These are phyloP conservation scores for Scaeva pyrastri DNA, from an alignment of 2,888 invertebrate genomes.

Conservation along the genomic window DNA sequence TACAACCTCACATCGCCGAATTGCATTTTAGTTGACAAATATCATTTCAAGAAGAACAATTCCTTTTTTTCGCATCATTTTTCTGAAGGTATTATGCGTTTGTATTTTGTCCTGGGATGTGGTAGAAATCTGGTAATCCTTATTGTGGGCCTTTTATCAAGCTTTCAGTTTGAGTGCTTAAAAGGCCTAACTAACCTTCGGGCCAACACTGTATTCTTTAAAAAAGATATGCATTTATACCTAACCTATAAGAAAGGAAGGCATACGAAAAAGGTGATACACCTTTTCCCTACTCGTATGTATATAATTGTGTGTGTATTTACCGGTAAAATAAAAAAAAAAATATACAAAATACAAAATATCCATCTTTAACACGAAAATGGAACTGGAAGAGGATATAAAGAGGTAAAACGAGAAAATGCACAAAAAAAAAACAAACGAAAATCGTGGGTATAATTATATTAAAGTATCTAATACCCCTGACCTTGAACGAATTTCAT, in stretches of 20 bases:
- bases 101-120: too few species aligned
- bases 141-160: too few species aligned
- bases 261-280: conserved; percentile 16
- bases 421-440: conserved; percentile 25
- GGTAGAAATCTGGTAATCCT: too few species aligned
- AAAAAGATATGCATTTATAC: not conserved
- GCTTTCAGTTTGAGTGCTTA: not conserved
- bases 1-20: too few species aligned
- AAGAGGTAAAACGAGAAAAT: conserved; percentile 26
- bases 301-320: not conserved
- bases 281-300: not conserved
- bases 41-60: too few species aligned
- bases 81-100: too few species aligned
- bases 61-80: too few species aligned
- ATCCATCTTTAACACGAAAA: conserved; percentile 10
- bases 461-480: conserved; percentile 73
- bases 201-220: not conserved
- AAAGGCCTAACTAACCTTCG: not conserved
- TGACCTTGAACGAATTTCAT: conserved; percentile 75
- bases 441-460: conserved; percentile 65
- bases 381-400: conserved; percentile 48
- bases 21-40: too few species aligned
- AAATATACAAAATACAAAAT: conserved; percentile 1
- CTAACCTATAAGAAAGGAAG: not conserved
- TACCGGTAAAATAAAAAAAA: conserved; percentile 27